Base-by-base conservation (phyloP, 2,113 vertebrate species). In the Solea solea region DNA sequence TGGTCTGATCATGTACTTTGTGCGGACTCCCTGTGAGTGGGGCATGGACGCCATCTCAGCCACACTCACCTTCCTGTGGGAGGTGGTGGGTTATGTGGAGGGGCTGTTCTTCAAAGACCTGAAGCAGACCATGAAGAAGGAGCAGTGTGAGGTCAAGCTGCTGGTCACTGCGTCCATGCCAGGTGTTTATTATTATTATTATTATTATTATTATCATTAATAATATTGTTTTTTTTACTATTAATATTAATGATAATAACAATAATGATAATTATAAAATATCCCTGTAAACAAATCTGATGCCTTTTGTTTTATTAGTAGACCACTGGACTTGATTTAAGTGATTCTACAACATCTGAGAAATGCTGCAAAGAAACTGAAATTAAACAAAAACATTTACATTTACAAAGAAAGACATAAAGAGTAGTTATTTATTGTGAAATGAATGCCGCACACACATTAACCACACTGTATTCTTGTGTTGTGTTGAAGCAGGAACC, bases 41-140 rank as follows among this genome's bases (percentile, higher is more conserved):
- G 98, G 97, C 1, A 99, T 98, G 97, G 98, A 99, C 60, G 98
- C 98, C 82, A 99, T 99, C 83, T 98, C 98, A 1, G 98, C 98
- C 80, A 99, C 98, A 0, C 88, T 99, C 55, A 99, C 98, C 61
- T 99, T 99, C 89, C 94, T 99, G 9, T 99, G 98, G 98, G 97
- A 99, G 90, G 96, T 99, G 79, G 98, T 99, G 1, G 96, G 96
- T 8, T 98, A 97, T 0, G 97, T 99, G 39, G 98, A 99, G 86
- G 97, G 98, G 13, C 95, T 99, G 4, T 98, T 99, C 93, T 98
- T 99, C 86, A 99, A 99, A 80, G 98, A 99, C 67, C 95, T 99
- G 73, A 99, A 99, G 83, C 97, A 99, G 92, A 99, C 98, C 39
- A 98, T 99, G 97, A 99, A 99, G 92, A 99, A 99, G 76, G 97